phyloP scores from a whole-genome alignment of 2,888 invertebrate species.

The Drosophila colorata region DNA sequence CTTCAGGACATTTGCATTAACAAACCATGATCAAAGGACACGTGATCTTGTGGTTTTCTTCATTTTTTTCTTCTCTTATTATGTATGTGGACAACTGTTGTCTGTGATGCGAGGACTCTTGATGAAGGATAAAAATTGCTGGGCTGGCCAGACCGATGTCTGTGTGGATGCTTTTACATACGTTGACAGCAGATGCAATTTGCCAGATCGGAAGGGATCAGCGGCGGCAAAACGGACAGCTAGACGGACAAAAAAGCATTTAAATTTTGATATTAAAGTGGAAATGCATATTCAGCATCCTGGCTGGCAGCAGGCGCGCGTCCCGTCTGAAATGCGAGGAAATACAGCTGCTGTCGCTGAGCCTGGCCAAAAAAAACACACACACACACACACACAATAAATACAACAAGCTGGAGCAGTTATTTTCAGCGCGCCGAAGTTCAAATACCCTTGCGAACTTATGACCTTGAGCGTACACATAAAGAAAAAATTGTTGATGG shows the following conservation, averaged over 20 bases:
- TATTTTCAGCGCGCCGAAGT: background rate
- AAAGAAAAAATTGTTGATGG: no score
- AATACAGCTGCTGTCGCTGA: conserved; percentile 74
- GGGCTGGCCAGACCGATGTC: conserved; percentile 35
- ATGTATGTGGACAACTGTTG: conserved; percentile 51
- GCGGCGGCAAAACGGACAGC: conserved; percentile 11
- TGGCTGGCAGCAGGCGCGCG: conserved; percentile 78
- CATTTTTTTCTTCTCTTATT: background rate
- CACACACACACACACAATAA: conserved; percentile 1
- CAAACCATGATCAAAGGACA: conserved; percentile 7
- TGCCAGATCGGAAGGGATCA: conserved; percentile 71
- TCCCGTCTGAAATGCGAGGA: conserved; percentile 59
- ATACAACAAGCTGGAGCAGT: conserved; percentile 5
- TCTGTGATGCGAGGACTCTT: conserved; percentile 32
- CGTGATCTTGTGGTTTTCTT: conserved; percentile 32
- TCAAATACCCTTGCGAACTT: background rate
- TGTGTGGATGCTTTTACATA: conserved; percentile 30
- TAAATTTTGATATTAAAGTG: conserved; percentile 81
- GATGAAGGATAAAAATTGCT: conserved; percentile 74
- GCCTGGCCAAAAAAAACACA: conserved; percentile 30
- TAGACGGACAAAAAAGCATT: conserved; percentile 61
- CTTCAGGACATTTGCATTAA: conserved; percentile 9
- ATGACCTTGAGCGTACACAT: background rate
- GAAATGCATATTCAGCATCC: conserved; percentile 82
- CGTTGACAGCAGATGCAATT: conserved; percentile 74